Evolutionary conservation across 2,888 invertebrate genomes (phyloP).

Genomic region (Auanema freiburgensis): DNA sequence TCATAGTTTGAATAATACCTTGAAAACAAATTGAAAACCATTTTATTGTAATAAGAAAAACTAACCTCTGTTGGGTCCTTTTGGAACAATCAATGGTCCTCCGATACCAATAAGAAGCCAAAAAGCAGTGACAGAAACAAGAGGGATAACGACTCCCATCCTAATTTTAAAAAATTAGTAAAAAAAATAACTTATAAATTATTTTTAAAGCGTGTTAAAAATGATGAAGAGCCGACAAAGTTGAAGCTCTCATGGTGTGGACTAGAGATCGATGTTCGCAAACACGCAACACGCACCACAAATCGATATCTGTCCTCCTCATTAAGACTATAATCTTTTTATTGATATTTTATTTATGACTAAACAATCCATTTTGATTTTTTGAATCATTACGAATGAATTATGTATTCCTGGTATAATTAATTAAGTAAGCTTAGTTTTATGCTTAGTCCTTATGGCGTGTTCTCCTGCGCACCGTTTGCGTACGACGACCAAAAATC

Average conservation of each 20-base stretch:
- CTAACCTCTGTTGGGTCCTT: constrained; percentile 63
- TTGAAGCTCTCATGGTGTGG: not conserved
- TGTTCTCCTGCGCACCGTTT: too few species aligned
- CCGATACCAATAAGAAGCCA: constrained; percentile 63
- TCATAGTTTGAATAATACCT: constrained; percentile 68
- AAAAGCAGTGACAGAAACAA: constrained; percentile 63
- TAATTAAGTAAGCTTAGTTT: too few species aligned
- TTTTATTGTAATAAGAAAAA: constrained; percentile 5
- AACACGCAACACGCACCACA: constrained; percentile 12
- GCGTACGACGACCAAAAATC: constrained; percentile 16
- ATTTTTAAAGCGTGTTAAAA: constrained; percentile 1
- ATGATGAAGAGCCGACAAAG: not conserved
- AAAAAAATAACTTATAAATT: not conserved
- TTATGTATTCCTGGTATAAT: too few species aligned
- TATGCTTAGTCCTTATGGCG: too few species aligned
- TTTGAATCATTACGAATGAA: too few species aligned
- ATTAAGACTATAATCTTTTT: too few species aligned
- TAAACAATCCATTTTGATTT: too few species aligned
- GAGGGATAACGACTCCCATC: constrained; percentile 62
- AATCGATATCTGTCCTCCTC: not conserved
- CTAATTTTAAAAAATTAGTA: not conserved
- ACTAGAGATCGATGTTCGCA: constrained; percentile 10
- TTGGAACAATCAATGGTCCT: constrained; percentile 63
- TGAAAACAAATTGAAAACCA: constrained; percentile 1
- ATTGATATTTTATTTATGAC: too few species aligned